Base-by-base conservation (phyloP, 2,797 vertebrate genomes). In the Balearica regulorum region DNA sequence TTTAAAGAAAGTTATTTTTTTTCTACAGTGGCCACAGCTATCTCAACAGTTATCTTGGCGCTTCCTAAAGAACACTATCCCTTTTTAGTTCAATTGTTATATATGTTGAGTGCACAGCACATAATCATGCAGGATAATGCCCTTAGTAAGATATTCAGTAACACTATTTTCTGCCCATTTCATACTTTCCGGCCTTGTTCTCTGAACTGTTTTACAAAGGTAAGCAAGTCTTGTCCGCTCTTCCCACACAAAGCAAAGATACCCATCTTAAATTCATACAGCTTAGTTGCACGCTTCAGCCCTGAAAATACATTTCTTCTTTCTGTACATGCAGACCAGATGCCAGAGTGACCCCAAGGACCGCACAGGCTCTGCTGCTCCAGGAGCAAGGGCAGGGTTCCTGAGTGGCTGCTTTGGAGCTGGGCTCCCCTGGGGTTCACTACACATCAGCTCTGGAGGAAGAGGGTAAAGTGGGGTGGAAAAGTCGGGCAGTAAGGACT, bases 341-440 rank as follows among this genome's bases (percentile, higher is more conserved):
- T 14, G n/a, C 37, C 37, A 9, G 33, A 43, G 25, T 8, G 33
- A 58, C 17, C 18, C 53, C 24, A 37, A 10, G 44, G 44, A 46
- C 46, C 0, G 6, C 0, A 1, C 4, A 28, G 10, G 5, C 29
- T 29, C 31, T 65, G 41, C 33, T 1, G 64, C 39, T 15, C 12
- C 35, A 25, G 44, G 22, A 49, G 22, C 54, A 22, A 0, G 1
- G 35, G 48, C 37, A 24, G 29, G 35, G 29, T 2, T 29, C 33
- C 68, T 6, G 24, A 16, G 60, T 0, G 0, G 17, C 71, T 62
- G 28, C 48, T 39, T 35, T 25, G 54, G 60, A 49, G 41, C 54
- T 1, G 2, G 28, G 33, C n/a, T 75, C 13, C 75, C 16, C 37
- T 11, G 29, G 48, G 26, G 5, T 44, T 54, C 17, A 1, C 46